Base-by-base conservation (phyloP, 2,888 invertebrate genomes). In the Xylocampa areola region DNA sequence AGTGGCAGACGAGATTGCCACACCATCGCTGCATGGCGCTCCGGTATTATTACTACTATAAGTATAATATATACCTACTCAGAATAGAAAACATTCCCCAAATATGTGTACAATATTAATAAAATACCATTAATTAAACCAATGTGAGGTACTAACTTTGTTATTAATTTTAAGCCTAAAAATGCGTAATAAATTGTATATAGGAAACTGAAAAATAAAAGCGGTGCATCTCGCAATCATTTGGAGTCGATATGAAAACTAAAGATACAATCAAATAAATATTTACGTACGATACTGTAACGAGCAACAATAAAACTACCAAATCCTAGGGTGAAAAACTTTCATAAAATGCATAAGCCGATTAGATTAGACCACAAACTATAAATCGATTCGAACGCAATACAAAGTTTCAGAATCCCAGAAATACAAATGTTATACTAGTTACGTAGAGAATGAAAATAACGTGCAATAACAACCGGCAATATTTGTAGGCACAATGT, bases 1-100 rank as follows among this genome's bases (percentile, higher is more conserved):
- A 58, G 60, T 65, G 62, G 60, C 67, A 67, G 53, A 41, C 37
- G 37, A 30, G 60, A 61, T 69, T 76, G 62, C 64, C 41, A 48
- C 64, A 69, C 39, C 47, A 55, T 32, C 48, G 30, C 44, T 30
- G 33, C 40, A 54, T 44, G 35, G 27, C 25, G 14, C 13, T 49
- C 32, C 29, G 41, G n/a, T n/a, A n/a, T n/a, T n/a, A 43, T 43
- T 16, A 35, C 35, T 19, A 19, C 33, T 13, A 37, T 37, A n/a
- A n/a, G n/a, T n/a, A n/a, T n/a, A n/a, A n/a, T n/a, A n/a, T n/a
- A n/a, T n/a, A n/a, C n/a, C n/a, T n/a, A 53, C 48, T 41, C 45
- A 47, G 37, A 63, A 66, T 63, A 66, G 69, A 47, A 50, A 52
- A 49, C n/a, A 32, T 33, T 32, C 32, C 39, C 17, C 29, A 33